Conservation (phyloP, 2,797 vertebrate species). For the Sebastiscus tertius region DNA sequence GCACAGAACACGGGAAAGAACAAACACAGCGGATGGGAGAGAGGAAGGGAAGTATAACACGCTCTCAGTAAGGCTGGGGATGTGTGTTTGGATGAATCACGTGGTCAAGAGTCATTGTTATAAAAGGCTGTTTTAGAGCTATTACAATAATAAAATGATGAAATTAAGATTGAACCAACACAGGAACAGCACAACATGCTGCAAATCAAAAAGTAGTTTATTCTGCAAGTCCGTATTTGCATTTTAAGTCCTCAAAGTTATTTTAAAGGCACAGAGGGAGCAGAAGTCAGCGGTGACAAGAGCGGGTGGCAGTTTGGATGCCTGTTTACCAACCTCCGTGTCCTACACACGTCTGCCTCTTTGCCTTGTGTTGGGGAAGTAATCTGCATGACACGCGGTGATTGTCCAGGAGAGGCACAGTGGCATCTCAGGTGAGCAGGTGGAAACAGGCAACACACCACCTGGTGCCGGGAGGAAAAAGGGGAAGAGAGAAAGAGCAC, state of each 20-base stretch:
- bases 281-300: slow-evolving; percentile 42
- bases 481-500: slow-evolving; percentile 28
- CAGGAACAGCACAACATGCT: background rate
- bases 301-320: slow-evolving; percentile 46
- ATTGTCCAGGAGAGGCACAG: slow-evolving; percentile 50
- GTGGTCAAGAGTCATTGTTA: slow-evolving; percentile 7
- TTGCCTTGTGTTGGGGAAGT: slow-evolving; percentile 41
- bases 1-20: slow-evolving; percentile 70
- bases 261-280: slow-evolving; percentile 71
- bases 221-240: slow-evolving; percentile 29
- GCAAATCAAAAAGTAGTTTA: background rate
- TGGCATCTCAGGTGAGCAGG: slow-evolving; percentile 72
- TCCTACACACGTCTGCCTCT: slow-evolving; percentile 53
- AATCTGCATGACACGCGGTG: slow-evolving; percentile 58
- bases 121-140: background rate
- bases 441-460: slow-evolving; percentile 72
- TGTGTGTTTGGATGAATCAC: slow-evolving; percentile 38
- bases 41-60: slow-evolving; percentile 42
- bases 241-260: slow-evolving; percentile 72
- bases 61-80: slow-evolving; percentile 22
- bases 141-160: background rate
- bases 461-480: slow-evolving; percentile 67
- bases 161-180: background rate
- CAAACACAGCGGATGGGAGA: slow-evolving; percentile 58
- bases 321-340: slow-evolving; percentile 65